phyloP scores from a whole-genome alignment of 2,888 invertebrate genomes.

The Cosmopolites sordidus region DNA sequence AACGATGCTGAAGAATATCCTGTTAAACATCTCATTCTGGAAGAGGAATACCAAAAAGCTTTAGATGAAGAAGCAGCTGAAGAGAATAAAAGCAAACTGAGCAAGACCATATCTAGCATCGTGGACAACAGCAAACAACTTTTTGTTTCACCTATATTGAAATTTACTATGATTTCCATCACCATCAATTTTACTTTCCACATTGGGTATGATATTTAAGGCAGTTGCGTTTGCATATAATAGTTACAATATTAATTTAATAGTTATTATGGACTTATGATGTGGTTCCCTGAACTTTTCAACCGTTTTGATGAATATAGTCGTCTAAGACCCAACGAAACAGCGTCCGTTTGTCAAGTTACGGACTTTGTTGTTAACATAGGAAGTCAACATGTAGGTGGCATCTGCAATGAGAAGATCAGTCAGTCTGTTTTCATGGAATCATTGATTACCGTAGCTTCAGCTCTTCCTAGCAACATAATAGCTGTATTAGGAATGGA shows the following conservation, averaged over 20 bases:
- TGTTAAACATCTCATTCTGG: conserved; percentile 65
- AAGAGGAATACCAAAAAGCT: conserved; percentile 39
- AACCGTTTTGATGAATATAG: conserved; percentile 82
- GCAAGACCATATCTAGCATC: conserved; percentile 71
- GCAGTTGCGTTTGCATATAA: not conserved
- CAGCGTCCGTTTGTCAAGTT: conserved; percentile 70
- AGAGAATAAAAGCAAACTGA: conserved; percentile 62
- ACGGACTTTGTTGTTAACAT: conserved; percentile 66
- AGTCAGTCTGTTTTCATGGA: conserved; percentile 79
- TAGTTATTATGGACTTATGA: conserved; percentile 90
- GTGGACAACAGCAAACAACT: conserved; percentile 76
- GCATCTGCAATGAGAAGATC: conserved; percentile 66
- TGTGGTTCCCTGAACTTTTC: conserved; percentile 96
- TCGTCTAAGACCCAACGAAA: conserved; percentile 60
- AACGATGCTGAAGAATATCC: conserved; percentile 70
- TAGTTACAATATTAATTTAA: conserved; percentile 27
- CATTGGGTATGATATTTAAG: conserved; percentile 64
- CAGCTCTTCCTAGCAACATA: conserved; percentile 80
- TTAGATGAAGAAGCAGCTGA: conserved; percentile 44
- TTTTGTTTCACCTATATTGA: conserved; percentile 75
- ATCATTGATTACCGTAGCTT: conserved; percentile 79
- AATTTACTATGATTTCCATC: conserved; percentile 79
- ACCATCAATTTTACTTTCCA: conserved; percentile 90
- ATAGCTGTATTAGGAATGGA: conserved; percentile 80
- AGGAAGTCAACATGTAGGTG: conserved; percentile 58